Percentiles rank a stretch among this genome's conserved stretches.
Conservation (phyloP, 2,797 vertebrate species). For the Acrossocheilus wenchowensis region DNA sequence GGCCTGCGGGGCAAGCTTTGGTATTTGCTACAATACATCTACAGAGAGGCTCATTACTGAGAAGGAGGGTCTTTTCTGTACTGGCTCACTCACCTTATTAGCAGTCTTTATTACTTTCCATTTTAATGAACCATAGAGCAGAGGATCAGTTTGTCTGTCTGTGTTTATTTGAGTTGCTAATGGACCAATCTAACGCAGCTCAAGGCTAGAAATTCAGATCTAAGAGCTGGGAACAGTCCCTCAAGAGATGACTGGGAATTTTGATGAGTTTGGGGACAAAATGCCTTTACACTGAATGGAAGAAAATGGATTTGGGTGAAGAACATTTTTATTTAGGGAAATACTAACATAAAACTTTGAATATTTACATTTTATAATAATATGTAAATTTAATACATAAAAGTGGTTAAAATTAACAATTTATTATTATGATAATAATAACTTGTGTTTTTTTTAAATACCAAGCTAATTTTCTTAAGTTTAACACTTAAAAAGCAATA, state of each 20-base stretch:
- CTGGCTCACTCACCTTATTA: constrained; percentile 60
- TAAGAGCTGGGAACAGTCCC: background rate
- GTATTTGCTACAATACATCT: constrained; percentile 36
- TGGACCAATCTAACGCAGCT: constrained; percentile 48
- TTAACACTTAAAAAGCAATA: background rate
- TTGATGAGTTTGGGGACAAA: constrained; percentile 15
- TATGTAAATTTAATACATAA: background rate
- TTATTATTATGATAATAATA: background rate
- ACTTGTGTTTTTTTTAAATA: background rate
- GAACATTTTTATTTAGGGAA: background rate
- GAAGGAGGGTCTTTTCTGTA: constrained; percentile 41
- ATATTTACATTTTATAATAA: background rate
- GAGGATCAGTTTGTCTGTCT: constrained; percentile 48
- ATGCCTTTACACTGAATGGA: background rate
- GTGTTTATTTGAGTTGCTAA: constrained; percentile 57
- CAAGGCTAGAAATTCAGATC: constrained; percentile 39
- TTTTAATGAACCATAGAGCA: constrained; percentile 58
- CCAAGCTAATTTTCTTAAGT: background rate
- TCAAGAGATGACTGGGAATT: background rate
- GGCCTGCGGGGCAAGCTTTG: constrained; percentile 28
- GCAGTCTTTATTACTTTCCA: constrained; percentile 52
- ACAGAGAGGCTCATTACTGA: constrained; percentile 47
- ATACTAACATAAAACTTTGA: background rate
- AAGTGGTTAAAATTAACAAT: background rate
- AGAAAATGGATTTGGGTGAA: background rate